Evolutionary conservation across 2,888 invertebrate genomes (phyloP).

Genomic region (Thalpophila matura): DNA sequence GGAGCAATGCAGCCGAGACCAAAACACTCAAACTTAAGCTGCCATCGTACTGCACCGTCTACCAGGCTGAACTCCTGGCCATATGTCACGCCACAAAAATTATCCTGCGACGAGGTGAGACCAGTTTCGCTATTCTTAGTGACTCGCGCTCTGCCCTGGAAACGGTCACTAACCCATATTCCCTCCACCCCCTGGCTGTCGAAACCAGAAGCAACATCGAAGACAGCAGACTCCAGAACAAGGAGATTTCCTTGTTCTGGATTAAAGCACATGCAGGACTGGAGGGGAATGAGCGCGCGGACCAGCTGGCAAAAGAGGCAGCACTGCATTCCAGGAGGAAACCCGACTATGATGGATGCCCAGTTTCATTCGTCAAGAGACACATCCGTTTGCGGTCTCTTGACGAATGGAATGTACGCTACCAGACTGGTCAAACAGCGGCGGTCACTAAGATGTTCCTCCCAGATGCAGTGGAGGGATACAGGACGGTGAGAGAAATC

Average conservation of each 20-base stretch:
- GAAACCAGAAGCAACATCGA: background rate
- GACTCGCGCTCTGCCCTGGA: slow-evolving; percentile 1
- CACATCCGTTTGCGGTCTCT: background rate
- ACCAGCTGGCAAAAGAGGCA: too few species aligned
- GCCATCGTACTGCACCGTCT: background rate
- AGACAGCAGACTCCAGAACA: background rate
- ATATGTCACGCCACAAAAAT: background rate
- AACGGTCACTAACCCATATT: background rate
- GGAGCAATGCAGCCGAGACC: background rate
- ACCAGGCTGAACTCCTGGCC: background rate
- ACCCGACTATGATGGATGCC: too few species aligned
- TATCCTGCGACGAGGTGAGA: background rate
- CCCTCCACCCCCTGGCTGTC: slow-evolving; percentile 6
- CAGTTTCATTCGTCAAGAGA: too few species aligned
- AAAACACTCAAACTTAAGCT: background rate
- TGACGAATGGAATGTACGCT: background rate
- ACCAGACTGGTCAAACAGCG: background rate
- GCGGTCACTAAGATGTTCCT: background rate
- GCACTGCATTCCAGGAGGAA: too few species aligned
- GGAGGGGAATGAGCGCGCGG: too few species aligned
- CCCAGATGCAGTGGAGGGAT: background rate
- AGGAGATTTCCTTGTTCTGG: background rate
- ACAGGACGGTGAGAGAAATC: background rate
- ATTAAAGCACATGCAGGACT: too few species aligned
- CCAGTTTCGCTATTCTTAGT: background rate